Evolutionary conservation across 2,888 invertebrate species (phyloP).

Genomic region (Tillus elongatus): DNA sequence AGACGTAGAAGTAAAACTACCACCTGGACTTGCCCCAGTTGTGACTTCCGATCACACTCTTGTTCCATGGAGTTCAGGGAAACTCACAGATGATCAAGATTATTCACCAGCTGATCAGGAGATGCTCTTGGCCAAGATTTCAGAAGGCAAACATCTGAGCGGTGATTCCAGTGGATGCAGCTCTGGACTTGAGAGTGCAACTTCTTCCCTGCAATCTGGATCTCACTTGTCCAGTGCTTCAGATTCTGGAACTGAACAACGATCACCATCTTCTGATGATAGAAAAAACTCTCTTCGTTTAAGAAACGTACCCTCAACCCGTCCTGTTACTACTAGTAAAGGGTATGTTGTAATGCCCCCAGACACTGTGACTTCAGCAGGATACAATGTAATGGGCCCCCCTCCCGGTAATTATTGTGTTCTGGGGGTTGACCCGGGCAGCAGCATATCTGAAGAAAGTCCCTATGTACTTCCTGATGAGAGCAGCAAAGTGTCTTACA

Average conservation of each 20-base stretch:
- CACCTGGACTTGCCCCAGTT: conserved; percentile 50
- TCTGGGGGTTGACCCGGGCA: conserved; percentile 27
- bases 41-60: conserved; percentile 22
- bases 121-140: conserved; percentile 29
- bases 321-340: conserved; percentile 20
- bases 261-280: conserved; percentile 25
- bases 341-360: conserved; percentile 28
- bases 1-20: conserved; percentile 58
- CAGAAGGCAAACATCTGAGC: conserved; percentile 21
- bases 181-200: conserved; percentile 49
- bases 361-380: conserved; percentile 9
- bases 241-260: conserved; percentile 43
- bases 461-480: conserved; percentile 24
- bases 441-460: conserved; percentile 16
- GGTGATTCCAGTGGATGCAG: conserved; percentile 51
- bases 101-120: conserved; percentile 33
- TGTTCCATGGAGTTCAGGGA: conserved; percentile 29
- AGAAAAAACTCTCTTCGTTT: conserved; percentile 27
- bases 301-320: conserved; percentile 24
- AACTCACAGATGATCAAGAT: conserved; percentile 25
- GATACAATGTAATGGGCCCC: conserved; percentile 11
- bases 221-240: conserved; percentile 44
- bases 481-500: conserved; percentile 18
- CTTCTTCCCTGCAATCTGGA: conserved; percentile 46
- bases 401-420: conserved; percentile 29